Evolutionary conservation across 2,888 invertebrate genomes (phyloP), one percentile per base, ranked within the genome.

Genomic region (Bellardia pandia): DNA sequence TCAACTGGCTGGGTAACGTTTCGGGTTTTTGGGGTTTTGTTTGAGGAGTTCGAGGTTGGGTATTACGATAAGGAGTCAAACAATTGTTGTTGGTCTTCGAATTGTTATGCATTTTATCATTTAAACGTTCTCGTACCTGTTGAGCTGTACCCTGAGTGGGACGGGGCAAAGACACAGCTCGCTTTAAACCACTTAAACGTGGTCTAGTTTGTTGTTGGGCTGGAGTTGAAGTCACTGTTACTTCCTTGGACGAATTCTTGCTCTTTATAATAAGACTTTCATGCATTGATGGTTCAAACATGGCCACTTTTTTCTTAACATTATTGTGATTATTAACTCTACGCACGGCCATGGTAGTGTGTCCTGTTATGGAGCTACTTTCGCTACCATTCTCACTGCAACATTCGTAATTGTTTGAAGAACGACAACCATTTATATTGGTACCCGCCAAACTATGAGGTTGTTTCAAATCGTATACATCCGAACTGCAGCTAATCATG

Each of bases 371-470:
- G 0, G 96, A 96, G 0, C 97, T 96, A 92, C 96, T 97, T 91
- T 97, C 97, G 89, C 97, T 97, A 69, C 97, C 97, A 88, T 95
- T 96, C 90, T 96, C 96, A 91, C 96, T 96, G 74, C 95, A 95
- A 60, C 92, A 92, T 71, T 94, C 94, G 60, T 92, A 92, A 87
- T 91, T 92, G 68, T 90, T 90, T 64, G 75, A 66, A 33, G 86
- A 80, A 33, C 85, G 82, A 53, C 77, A 72, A 62, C 76, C 85
- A 62, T 75, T 87, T n/a, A 71, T 60, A 66, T 48, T 86, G 72
- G 56, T 66, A 48, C 66, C 66, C 16, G 85, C 76, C 68, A 88
- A 78, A 78, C 86, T 88, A 16, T 69, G 76, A 9, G 81, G 74
- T 51, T 85, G 87, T 60, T 87, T 87, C 56, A 88, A 30, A 53